Evolutionary conservation across 2,113 vertebrate genomes (phyloP).

Genomic region (Gasterosteus nipponicus): DNA sequence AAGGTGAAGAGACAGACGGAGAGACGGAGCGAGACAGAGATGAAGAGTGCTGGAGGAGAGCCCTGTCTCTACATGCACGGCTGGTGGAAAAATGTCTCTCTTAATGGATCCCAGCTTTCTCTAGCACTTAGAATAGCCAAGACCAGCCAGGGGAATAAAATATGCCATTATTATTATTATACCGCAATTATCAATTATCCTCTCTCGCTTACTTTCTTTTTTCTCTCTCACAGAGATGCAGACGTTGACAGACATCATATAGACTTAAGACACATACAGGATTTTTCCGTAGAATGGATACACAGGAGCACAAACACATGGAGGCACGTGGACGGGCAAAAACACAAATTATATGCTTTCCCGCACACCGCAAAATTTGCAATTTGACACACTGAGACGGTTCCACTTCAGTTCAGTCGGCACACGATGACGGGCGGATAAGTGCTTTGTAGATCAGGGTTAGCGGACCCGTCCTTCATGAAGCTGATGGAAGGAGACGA

Average conservation of each 20-base stretch:
- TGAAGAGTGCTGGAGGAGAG: slow-evolving; percentile 62
- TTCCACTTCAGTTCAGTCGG: slow-evolving; percentile 6
- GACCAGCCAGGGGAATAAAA: slow-evolving; percentile 66
- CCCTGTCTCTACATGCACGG: slow-evolving; percentile 74
- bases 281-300: slow-evolving; percentile 17
- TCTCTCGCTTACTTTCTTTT: slow-evolving; percentile 18
- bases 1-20: slow-evolving; percentile 40
- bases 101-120: slow-evolving; percentile 77
- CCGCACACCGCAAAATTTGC: not conserved
- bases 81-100: slow-evolving; percentile 75
- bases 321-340: slow-evolving; percentile 19
- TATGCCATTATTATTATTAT: slow-evolving; percentile 67
- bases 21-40: slow-evolving; percentile 50
- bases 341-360: slow-evolving; percentile 15
- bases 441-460: slow-evolving; percentile 33
- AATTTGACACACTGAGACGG: slow-evolving; percentile 2
- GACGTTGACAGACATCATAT: not conserved
- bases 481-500: slow-evolving; percentile 50
- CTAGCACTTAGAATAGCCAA: slow-evolving; percentile 58
- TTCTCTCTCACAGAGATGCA: slow-evolving; percentile 4
- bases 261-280: not conserved
- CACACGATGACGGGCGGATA: slow-evolving; percentile 43
- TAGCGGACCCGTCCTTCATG: slow-evolving; percentile 38
- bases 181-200: slow-evolving; percentile 69
- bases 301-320: not conserved